Base-by-base conservation (phyloP, 2,888 invertebrate genomes). In the Agrochola litura region DNA sequence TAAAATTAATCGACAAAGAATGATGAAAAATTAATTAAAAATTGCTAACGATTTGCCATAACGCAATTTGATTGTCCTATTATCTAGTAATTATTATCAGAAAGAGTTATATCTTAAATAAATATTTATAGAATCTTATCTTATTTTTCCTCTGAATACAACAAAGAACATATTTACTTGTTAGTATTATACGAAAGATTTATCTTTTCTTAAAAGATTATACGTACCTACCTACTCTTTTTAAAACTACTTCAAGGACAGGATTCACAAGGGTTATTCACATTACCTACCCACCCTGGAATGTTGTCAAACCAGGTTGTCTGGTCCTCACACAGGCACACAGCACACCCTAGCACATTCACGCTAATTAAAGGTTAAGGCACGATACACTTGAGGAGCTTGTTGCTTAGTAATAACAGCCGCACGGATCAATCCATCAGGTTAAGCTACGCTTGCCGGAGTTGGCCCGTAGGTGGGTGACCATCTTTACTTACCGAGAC, bases 71-170 rank as follows among this genome's bases (percentile, higher is more conserved):
- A 72, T 30, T 37, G 19, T 43, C 12, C 37, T 12, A 61, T 79
- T 79, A 37, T 54, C 56, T 22, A 25, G 37, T n/a, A 5, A 8
- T 43, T 37, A 49, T 16, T 22, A 41, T 22, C 14, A 37, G 43
- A 52, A 43, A 58, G 12, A 41, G 5, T 4, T 8, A 49, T 6
- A 67, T 76, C 56, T 41, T 22, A 58, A 58, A 77, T 58, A 76
- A 58, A 46, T 25, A n/a, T 12, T 25, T 37, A 0, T 46, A 52
- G 30, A 56, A 77, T 77, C 46, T 58, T 68, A 78, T 78, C 78
- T 41, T 69, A 22, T 25, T 37, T 56, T 60, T 43, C 9, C 49
- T 75, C 25, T 30, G 25, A 41, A 49, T 41, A 0, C 14, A 22
- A 12, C 0, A n/a, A 25, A 61, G 8, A 16, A 41, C 0, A 41